These are phyloP conservation scores for Campoletis raptor DNA, from an alignment of 2,888 invertebrate genomes.

Conservation along the genomic window DNA sequence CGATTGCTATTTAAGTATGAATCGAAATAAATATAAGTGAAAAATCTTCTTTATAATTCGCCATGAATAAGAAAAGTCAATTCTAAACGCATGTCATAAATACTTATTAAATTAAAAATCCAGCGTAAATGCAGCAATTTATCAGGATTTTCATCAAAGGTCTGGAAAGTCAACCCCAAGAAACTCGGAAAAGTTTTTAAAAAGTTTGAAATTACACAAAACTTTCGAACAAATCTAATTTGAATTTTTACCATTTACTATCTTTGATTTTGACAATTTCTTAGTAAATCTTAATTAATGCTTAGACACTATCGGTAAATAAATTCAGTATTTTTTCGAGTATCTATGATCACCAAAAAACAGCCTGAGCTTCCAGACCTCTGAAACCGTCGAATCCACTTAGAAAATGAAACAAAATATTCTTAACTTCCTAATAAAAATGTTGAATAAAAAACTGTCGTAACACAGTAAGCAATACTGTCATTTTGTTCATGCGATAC, in stretches of 20 bases:
- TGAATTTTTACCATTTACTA: not conserved
- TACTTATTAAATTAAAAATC: not conserved
- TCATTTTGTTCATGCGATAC: not conserved
- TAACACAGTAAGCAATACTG: not conserved
- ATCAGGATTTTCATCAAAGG: not conserved
- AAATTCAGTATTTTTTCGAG: not conserved
- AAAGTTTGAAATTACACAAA: not conserved
- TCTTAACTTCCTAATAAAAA: not conserved
- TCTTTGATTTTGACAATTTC: not conserved
- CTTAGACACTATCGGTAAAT: not conserved
- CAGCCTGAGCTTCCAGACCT: not conserved
- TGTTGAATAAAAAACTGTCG: not conserved
- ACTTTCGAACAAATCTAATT: not conserved
- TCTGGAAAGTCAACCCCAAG: not conserved
- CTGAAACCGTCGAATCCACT: not conserved
- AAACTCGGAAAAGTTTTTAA: not conserved
- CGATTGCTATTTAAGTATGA: conserved; percentile 4
- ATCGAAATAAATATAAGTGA: conserved; percentile 6
- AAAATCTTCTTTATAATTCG: not conserved
- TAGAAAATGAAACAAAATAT: not conserved
- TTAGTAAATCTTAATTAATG: not conserved
- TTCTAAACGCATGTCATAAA: not conserved
- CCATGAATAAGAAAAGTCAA: not conserved
- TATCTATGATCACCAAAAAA: not conserved
- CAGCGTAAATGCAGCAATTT: not conserved